phyloP scores from a whole-genome alignment of 1,140 invertebrate species.

The Mizuhopecten yessoensis region DNA sequence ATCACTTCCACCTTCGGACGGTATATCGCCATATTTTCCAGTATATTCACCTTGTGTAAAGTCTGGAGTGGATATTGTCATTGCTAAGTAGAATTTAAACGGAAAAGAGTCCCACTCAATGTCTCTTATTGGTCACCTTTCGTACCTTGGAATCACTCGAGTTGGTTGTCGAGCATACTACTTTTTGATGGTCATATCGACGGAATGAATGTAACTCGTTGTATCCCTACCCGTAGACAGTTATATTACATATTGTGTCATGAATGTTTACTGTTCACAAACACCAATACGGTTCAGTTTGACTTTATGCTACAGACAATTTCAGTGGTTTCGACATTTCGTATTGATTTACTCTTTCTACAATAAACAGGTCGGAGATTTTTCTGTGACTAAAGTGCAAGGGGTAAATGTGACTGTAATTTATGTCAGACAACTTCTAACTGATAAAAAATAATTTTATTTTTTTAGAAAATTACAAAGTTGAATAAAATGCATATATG shows the following conservation, averaged over 20 bases:
- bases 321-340: neutral
- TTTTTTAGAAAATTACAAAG: too few species aligned
- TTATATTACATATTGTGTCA: neutral
- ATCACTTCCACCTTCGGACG: neutral
- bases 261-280: neutral
- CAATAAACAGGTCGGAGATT: too few species aligned
- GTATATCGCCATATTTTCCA: constrained; percentile 4
- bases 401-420: too few species aligned
- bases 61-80: neutral
- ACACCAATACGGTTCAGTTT: neutral
- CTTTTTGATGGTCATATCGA: neutral
- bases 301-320: neutral
- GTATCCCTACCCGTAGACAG: neutral
- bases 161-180: neutral
- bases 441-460: too few species aligned
- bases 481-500: too few species aligned
- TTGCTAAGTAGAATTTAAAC: constrained; percentile 39
- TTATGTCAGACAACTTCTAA: too few species aligned
- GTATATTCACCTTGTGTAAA: neutral
- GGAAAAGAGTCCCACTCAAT: neutral
- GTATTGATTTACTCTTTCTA: neutral
- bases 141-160: neutral
- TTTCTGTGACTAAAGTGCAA: too few species aligned
- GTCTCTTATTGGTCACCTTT: neutral
- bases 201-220: neutral